A percentile compares a stretch with the other conserved stretches of the same genome.
Conservation (phyloP, 2,113 vertebrate species). For the Crocuta crocuta region DNA sequence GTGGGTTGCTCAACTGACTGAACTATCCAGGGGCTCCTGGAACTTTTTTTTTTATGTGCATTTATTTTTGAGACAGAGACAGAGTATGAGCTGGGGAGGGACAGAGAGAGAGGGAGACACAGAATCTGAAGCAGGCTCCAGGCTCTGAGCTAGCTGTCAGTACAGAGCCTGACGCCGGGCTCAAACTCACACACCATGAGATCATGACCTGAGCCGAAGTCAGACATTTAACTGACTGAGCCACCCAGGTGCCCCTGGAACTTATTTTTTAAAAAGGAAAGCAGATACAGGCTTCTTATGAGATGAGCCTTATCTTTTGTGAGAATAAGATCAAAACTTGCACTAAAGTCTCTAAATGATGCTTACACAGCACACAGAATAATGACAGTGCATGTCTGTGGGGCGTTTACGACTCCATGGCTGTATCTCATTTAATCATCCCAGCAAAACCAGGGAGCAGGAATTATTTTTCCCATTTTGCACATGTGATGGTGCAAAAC, state of each 20-base stretch:
- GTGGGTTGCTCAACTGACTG: too few relatives aligned
- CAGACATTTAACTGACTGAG: background rate
- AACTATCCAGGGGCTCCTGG: too few relatives aligned
- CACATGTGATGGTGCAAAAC: background rate
- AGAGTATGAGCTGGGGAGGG: too few relatives aligned
- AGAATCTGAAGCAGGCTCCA: background rate
- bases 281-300: constrained; percentile 12
- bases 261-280: constrained; percentile 24
- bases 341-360: background rate
- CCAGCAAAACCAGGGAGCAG: background rate
- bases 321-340: constrained; percentile 52
- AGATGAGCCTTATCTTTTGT: constrained; percentile 43
- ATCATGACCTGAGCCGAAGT: background rate
- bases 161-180: background rate
- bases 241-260: background rate
- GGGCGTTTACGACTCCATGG: background rate
- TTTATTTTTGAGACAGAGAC: too few relatives aligned
- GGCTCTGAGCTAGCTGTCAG: background rate
- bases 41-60: too few relatives aligned
- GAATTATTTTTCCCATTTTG: background rate
- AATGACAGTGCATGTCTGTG: background rate
- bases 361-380: background rate
- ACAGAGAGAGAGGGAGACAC: too few relatives aligned
- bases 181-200: background rate
- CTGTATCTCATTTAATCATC: background rate